Conservation (phyloP, 1,140 invertebrate genomes). For the Drosophila aff. region DNA sequence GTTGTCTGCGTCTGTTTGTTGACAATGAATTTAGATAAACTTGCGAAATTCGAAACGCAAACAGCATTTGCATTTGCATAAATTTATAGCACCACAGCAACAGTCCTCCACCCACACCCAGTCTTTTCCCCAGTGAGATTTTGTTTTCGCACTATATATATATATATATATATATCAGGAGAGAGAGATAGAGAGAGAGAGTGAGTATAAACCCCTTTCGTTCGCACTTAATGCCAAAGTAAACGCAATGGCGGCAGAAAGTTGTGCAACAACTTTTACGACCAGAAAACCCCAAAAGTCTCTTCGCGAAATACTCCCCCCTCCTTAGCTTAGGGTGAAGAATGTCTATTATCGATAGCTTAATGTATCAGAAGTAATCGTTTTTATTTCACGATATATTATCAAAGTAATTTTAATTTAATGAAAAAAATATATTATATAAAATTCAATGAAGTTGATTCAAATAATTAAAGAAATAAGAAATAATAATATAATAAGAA, state of each 20-base stretch:
- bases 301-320: not conserved
- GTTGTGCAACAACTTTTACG: conserved; percentile 71
- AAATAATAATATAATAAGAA: too few species aligned
- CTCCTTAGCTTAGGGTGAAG: too few species aligned
- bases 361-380: not conserved
- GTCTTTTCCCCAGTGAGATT: conserved; percentile 12
- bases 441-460: not conserved
- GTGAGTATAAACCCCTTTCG: conserved; percentile 9
- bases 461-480: not conserved
- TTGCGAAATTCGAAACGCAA: conserved; percentile 79
- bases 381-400: not conserved
- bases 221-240: conserved; percentile 68
- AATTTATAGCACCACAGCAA: conserved; percentile 60
- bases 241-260: conserved; percentile 67
- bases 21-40: conserved; percentile 83
- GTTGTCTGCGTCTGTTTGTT: conserved; percentile 65
- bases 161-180: not conserved
- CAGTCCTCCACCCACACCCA: not conserved
- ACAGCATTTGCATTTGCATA: conserved; percentile 81
- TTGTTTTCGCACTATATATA: conserved; percentile 20
- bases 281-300: conserved; percentile 22
- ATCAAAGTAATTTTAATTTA: not conserved
- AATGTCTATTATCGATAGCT: too few species aligned
- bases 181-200: too few species aligned
- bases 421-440: not conserved